A percentile compares a stretch with the other conserved stretches of the same genome.
Conservation (phyloP, 2,888 invertebrate species). For the Nebria brevicollis region DNA sequence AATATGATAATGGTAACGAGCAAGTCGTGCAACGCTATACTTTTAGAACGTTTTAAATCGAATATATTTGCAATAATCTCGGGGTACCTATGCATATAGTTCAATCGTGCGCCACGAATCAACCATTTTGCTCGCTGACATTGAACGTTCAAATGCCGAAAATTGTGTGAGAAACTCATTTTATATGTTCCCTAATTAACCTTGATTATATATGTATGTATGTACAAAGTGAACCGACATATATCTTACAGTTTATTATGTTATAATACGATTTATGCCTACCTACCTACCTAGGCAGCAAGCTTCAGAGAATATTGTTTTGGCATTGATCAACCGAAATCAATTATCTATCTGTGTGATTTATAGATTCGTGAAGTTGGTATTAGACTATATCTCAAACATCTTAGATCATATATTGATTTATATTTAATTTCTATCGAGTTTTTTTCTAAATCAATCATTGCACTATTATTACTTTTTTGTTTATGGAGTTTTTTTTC, state of each 20-base stretch:
- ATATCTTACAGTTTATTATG: not conserved
- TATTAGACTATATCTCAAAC: slow-evolving; percentile 23
- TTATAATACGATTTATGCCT: not conserved
- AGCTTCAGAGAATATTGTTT: not conserved
- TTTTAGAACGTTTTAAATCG: slow-evolving; percentile 1
- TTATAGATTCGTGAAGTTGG: slow-evolving; percentile 42
- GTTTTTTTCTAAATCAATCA: slow-evolving; percentile 16
- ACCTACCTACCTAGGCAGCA: not conserved
- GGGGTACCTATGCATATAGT: not conserved
- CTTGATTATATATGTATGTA: not conserved
- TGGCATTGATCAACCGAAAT: not conserved
- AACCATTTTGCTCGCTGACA: not conserved
- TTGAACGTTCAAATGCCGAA: not conserved
- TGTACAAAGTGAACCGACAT: not conserved
- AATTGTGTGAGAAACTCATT: not conserved
- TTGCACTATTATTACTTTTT: not conserved
- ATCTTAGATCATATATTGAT: slow-evolving; percentile 32
- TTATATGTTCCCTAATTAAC: not conserved
- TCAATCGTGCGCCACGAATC: slow-evolving; percentile 1
- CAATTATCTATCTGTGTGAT: slow-evolving; percentile 14
- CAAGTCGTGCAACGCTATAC: not conserved
- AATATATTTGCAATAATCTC: not conserved
- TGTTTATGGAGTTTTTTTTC: not conserved
- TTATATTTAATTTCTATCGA: slow-evolving; percentile 34
- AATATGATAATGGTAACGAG: not conserved